These are phyloP conservation scores for Drosophila ogumai DNA, from an alignment of 1,140 invertebrate genomes.

Conservation along the genomic window DNA sequence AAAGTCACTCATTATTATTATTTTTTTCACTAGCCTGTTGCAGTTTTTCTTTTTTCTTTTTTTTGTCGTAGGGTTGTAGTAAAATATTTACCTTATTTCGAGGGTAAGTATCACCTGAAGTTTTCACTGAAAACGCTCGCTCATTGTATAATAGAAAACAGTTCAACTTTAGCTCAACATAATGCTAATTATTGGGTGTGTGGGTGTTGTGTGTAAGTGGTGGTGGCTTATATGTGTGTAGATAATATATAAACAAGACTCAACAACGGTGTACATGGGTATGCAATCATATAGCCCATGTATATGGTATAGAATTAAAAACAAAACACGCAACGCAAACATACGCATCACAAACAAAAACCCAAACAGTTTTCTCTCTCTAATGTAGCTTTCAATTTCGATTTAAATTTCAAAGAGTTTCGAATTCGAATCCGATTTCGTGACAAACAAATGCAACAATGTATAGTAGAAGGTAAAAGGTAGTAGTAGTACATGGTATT, in stretches of 20 bases:
- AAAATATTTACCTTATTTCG: constrained; percentile 81
- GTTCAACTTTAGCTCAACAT: constrained; percentile 59
- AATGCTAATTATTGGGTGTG: constrained; percentile 63
- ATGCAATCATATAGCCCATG: constrained; percentile 42
- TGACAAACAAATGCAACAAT: constrained; percentile 71
- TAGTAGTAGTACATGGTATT: constrained; percentile 33
- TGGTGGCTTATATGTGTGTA: constrained; percentile 50
- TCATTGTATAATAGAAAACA: constrained; percentile 49
- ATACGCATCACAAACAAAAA: constrained; percentile 53
- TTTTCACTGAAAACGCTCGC: constrained; percentile 81
- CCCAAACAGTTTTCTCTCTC: constrained; percentile 34
- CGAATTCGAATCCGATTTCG: constrained; percentile 1
- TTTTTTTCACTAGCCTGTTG: constrained; percentile 71
- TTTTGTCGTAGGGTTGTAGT: constrained; percentile 43
- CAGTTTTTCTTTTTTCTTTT: constrained; percentile 22
- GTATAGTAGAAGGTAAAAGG: constrained; percentile 21
- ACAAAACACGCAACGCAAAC: constrained; percentile 57
- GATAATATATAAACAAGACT: constrained; percentile 73
- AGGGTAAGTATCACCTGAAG: constrained; percentile 68
- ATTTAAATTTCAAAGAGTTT: constrained; percentile 28
- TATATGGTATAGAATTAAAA: constrained; percentile 47
- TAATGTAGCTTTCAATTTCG: constrained; percentile 39
- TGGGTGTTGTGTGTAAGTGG: constrained; percentile 48
- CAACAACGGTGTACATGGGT: constrained; percentile 69
- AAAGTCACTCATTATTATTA: constrained; percentile 27